A percentile compares a stretch with the other conserved stretches of the same genome.
phyloP scores from a whole-genome alignment of 1,140 invertebrate genomes.

The Nephila pilipes region DNA sequence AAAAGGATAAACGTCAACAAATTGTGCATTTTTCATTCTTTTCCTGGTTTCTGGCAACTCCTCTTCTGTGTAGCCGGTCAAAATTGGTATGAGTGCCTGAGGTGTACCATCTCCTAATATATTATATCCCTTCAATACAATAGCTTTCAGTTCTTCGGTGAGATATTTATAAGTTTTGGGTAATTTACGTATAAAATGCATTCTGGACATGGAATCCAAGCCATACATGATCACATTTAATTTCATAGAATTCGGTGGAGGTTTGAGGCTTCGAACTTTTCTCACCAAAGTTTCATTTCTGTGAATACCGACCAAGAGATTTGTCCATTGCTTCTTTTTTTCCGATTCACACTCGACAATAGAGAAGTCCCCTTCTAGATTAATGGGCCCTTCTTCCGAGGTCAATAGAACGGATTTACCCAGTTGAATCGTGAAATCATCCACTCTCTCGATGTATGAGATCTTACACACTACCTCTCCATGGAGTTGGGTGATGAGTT shows the following conservation, averaged over 20 bases:
- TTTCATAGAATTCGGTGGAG: conserved; percentile 83
- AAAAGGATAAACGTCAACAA: conserved; percentile 90
- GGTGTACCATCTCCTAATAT: conserved; percentile 97
- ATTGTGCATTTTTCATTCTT: conserved; percentile 86
- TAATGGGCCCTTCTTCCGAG: not conserved
- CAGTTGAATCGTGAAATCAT: conserved; percentile 23
- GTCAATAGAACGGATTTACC: not conserved
- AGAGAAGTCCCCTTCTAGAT: conserved; percentile 85
- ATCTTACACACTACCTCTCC: conserved; percentile 61
- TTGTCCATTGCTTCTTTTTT: conserved; percentile 84
- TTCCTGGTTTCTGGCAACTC: conserved; percentile 93
- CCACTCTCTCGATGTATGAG: conserved; percentile 39
- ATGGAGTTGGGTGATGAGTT: not conserved
- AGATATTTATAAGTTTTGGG: conserved; percentile 91
- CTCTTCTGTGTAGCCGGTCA: conserved; percentile 92
- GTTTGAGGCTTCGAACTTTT: conserved; percentile 83
- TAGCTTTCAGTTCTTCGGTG: conserved; percentile 85
- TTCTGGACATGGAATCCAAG: conserved; percentile 93
- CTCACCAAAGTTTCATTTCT: conserved; percentile 82
- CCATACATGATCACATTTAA: conserved; percentile 93
- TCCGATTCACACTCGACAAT: conserved; percentile 83
- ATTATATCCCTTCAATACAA: conserved; percentile 91
- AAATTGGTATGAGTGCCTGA: conserved; percentile 93
- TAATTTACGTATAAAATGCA: conserved; percentile 92
- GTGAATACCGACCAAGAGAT: conserved; percentile 84